These are phyloP conservation scores for Diploscapter pachys DNA, from an alignment of 1,140 invertebrate genomes.

Conservation along the genomic window DNA sequence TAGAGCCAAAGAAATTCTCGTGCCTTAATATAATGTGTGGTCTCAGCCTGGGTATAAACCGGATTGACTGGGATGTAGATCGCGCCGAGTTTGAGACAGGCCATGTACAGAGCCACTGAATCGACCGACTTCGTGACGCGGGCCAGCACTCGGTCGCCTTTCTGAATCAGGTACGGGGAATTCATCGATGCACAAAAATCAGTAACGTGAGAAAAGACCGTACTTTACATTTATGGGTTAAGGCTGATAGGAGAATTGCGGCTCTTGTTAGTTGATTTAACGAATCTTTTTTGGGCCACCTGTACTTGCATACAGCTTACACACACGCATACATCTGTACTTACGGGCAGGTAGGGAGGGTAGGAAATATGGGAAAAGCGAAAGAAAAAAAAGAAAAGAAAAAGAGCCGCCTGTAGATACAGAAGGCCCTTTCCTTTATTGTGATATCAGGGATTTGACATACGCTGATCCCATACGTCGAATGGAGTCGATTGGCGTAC, in stretches of 20 bases:
- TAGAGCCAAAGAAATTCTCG: neutral
- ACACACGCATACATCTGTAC: neutral
- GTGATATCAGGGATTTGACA: neutral
- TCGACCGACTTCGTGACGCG: conserved; percentile 47
- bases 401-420: no score
- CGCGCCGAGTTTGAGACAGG: conserved; percentile 49
- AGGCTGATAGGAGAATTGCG: neutral
- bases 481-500: conserved; percentile 41
- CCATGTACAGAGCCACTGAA: conserved; percentile 51
- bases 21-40: conserved; percentile 54
- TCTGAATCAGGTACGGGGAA: conserved; percentile 29
- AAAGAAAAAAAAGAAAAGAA: neutral
- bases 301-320: neutral
- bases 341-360: neutral
- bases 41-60: conserved; percentile 50
- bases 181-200: conserved; percentile 17
- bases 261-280: neutral
- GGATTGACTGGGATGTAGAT: conserved; percentile 57
- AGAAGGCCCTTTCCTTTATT: no score
- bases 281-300: neutral
- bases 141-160: conserved; percentile 55
- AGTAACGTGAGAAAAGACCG: conserved; percentile 18
- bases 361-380: neutral
- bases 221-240: conserved; percentile 8
- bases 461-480: conserved; percentile 46